Evolutionary conservation across 2,113 vertebrate genomes (phyloP).

Genomic region (Telmatochromis bifrenatus): DNA sequence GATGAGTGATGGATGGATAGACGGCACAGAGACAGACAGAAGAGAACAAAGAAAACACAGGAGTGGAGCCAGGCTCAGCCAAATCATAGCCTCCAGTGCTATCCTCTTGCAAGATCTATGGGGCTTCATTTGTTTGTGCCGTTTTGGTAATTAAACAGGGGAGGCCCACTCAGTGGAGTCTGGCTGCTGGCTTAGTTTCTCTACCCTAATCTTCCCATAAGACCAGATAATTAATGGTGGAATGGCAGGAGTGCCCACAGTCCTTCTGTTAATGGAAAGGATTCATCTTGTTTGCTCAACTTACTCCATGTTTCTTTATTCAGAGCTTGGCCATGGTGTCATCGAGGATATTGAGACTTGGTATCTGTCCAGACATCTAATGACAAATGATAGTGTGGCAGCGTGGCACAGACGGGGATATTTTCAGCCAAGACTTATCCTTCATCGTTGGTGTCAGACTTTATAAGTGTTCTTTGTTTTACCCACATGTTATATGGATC

Average conservation of each 20-base stretch:
- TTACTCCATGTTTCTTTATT: slow-evolving; percentile 27
- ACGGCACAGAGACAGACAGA: not conserved
- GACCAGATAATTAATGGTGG: slow-evolving; percentile 67
- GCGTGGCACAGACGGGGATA: not conserved
- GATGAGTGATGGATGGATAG: slow-evolving; percentile 22
- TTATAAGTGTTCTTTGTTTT: not conserved
- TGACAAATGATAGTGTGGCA: slow-evolving; percentile 15
- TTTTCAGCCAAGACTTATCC: not conserved
- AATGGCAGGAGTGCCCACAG: slow-evolving; percentile 34
- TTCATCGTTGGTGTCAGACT: not conserved
- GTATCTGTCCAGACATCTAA: not conserved
- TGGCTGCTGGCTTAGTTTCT: slow-evolving; percentile 40
- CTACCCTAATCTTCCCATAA: slow-evolving; percentile 57
- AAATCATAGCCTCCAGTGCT: slow-evolving; percentile 17
- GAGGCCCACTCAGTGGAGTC: slow-evolving; percentile 35
- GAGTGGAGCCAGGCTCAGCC: slow-evolving; percentile 1
- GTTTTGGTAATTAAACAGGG: slow-evolving; percentile 59
- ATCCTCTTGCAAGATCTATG: slow-evolving; percentile 42
- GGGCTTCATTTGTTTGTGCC: slow-evolving; percentile 58
- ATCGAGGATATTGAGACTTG: not conserved
- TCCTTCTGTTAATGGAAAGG: slow-evolving; percentile 60
- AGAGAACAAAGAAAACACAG: not conserved
- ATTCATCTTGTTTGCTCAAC: slow-evolving; percentile 57
- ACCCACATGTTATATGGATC: not conserved
- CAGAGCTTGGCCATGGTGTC: slow-evolving; percentile 6